Conservation (phyloP, 2,113 vertebrate genomes). For the western clawed frog (Xenopus tropicalis) region DNA sequence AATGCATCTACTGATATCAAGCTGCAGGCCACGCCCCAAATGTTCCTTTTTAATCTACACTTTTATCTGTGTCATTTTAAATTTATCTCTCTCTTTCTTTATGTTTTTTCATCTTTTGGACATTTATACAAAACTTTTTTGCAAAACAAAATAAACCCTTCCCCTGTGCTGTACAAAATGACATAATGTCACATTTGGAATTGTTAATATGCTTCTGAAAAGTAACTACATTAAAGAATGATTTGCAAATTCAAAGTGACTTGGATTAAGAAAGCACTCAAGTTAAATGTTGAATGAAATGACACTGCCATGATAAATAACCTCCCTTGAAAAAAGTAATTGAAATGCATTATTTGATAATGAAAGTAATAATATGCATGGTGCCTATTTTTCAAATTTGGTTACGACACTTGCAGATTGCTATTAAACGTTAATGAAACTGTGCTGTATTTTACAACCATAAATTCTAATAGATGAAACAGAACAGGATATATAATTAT, state of each 20-base stretch:
- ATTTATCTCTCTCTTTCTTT: no score
- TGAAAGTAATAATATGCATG: conserved; percentile 11
- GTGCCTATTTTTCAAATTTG: conserved; percentile 35
- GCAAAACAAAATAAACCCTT: no score
- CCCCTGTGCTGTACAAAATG: no score
- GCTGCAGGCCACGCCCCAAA: no score
- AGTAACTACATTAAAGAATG: neutral
- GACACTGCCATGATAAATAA: neutral
- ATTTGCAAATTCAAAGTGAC: neutral
- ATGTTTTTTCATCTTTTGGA: no score
- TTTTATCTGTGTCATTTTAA: no score
- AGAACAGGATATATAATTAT: no score
- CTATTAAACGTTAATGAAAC: conserved; percentile 39
- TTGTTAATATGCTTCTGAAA: no score
- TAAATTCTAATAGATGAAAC: neutral
- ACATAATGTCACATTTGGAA: no score
- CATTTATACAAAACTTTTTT: no score
- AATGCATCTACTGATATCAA: no score
- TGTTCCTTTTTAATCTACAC: no score
- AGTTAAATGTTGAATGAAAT: conserved; percentile 5
- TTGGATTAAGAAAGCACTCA: neutral
- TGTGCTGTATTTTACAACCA: conserved; percentile 14
- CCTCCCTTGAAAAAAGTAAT: neutral
- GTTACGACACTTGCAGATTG: conserved; percentile 37
- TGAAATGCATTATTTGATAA: conserved; percentile 39